A percentile compares a stretch with the other conserved stretches of the same genome.
phyloP scores from a whole-genome alignment of 1,140 invertebrate species.

The Trichonephila inaurata region DNA sequence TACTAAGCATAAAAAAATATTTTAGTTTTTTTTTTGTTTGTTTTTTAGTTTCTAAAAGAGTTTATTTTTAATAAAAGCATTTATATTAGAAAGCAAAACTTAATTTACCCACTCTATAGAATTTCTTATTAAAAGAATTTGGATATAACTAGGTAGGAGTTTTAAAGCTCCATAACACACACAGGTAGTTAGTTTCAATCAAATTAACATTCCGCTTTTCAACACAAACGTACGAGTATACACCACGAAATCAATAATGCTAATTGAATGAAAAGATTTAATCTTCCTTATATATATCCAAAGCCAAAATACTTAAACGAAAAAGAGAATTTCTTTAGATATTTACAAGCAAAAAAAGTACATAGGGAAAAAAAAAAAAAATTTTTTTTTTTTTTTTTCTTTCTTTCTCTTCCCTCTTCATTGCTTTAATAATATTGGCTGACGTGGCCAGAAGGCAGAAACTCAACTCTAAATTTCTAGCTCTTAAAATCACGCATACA shows the following conservation, averaged over 20 bases:
- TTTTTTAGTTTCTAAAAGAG: too few relatives aligned
- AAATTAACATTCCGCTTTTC: too few relatives aligned
- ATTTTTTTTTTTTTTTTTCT: neutral
- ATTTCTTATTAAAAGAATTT: too few relatives aligned
- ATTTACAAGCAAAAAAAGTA: neutral
- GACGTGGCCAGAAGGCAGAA: neutral
- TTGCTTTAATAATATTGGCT: constrained; percentile 34
- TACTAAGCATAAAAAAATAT: too few relatives aligned
- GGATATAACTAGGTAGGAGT: too few relatives aligned
- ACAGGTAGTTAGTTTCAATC: too few relatives aligned
- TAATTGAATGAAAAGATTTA: neutral
- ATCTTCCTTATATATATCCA: neutral
- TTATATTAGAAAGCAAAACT: too few relatives aligned
- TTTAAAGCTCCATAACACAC: too few relatives aligned
- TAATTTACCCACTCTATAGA: too few relatives aligned
- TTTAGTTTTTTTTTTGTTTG: too few relatives aligned
- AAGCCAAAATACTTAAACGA: neutral
- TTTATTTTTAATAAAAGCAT: too few relatives aligned
- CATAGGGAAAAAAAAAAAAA: neutral
- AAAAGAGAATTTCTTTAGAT: neutral
- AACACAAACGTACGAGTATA: too few relatives aligned
- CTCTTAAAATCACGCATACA: constrained; percentile 37
- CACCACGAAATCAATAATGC: neutral
- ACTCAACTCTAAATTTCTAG: neutral
- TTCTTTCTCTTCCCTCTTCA: neutral